phyloP scores from a whole-genome alignment of 2,888 invertebrate species.

The Encarsia formosa region DNA sequence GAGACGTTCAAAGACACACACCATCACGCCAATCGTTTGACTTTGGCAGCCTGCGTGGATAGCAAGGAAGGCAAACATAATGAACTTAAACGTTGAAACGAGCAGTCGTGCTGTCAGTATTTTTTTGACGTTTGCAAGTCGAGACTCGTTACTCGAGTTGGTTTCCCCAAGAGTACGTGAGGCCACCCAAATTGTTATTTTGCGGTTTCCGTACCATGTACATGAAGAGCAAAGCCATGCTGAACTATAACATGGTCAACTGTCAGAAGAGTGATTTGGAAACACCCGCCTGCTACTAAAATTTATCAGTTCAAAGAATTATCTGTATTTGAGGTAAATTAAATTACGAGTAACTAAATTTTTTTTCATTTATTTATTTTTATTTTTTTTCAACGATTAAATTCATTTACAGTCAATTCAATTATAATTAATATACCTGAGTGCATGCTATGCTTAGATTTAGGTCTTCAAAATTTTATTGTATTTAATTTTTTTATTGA shows the following conservation, averaged over 20 bases:
- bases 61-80: not conserved
- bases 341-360: not conserved
- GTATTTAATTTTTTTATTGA: no score
- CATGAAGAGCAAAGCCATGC: slow-evolving; percentile 89
- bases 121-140: slow-evolving; percentile 94
- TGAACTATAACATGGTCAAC: slow-evolving; percentile 89
- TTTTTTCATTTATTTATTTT: not conserved
- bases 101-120: slow-evolving; percentile 53
- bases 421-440: no score
- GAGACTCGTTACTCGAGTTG: slow-evolving; percentile 99
- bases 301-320: slow-evolving; percentile 88
- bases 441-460: no score
- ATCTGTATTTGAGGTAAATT: slow-evolving; percentile 80
- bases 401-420: no score
- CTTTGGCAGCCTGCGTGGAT: slow-evolving; percentile 25
- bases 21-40: slow-evolving; percentile 60
- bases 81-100: not conserved
- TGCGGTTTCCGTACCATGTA: slow-evolving; percentile 98
- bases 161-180: slow-evolving; percentile 97
- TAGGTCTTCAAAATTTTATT: no score
- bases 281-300: slow-evolving; percentile 98
- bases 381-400: no score
- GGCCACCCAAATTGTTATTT: slow-evolving; percentile 86
- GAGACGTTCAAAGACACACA: slow-evolving; percentile 80
- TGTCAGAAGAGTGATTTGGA: slow-evolving; percentile 91